Evolutionary conservation across 2,113 vertebrate genomes (phyloP).

Genomic region (Macrotus californicus): DNA sequence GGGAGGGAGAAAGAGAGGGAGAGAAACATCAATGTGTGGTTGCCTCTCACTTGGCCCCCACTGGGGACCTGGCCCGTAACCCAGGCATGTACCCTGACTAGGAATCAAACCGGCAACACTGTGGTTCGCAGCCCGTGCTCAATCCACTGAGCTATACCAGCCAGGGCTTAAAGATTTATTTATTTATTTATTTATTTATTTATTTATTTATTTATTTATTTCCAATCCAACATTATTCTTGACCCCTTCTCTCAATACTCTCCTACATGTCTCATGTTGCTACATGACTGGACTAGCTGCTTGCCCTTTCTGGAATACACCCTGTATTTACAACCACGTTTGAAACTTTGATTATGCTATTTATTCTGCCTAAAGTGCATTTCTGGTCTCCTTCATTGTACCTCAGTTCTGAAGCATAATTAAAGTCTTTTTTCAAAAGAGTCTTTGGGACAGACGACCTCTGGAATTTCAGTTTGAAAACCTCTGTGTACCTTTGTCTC

Average conservation of each 20-base stretch:
- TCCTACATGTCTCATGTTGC: not conserved
- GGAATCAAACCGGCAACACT: no score
- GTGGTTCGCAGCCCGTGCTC: no score
- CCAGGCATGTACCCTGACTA: no score
- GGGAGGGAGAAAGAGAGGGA: no score
- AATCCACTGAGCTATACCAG: no score
- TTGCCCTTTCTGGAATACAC: not conserved
- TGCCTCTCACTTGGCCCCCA: no score
- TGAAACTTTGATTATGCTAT: not conserved
- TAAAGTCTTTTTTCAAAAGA: not conserved
- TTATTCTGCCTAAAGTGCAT: not conserved
- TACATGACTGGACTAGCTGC: not conserved
- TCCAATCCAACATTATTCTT: not conserved
- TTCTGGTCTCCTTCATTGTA: not conserved
- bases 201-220: no score
- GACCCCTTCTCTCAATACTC: not conserved
- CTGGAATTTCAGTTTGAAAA: not conserved
- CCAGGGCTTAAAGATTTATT: no score
- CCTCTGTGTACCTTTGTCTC: rapidly evolving
- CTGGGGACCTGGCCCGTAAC: no score
- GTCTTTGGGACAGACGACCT: not conserved
- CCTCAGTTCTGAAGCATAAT: not conserved
- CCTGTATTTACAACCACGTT: not conserved
- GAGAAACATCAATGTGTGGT: no score
- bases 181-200: no score